phyloP scores from a whole-genome alignment of 1,140 invertebrate genomes.

The Pectinophora gossypiella region DNA sequence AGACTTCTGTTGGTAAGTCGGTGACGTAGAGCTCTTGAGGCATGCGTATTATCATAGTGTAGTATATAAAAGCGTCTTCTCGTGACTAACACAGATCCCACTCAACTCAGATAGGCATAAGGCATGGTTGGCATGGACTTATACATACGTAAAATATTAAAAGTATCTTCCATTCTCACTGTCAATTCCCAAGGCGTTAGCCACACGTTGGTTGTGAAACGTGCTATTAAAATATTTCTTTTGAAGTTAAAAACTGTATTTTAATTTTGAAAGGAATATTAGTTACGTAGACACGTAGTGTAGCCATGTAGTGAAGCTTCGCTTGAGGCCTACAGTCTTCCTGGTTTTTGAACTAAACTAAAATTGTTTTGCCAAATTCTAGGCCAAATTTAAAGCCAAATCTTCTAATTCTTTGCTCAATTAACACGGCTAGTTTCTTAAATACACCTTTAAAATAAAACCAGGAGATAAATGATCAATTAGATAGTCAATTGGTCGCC shows the following conservation, averaged over 20 bases:
- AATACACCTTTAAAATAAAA: neutral
- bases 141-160: constrained; percentile 38
- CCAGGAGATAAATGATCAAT: neutral
- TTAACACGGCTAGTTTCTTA: neutral
- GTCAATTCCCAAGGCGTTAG: constrained; percentile 65
- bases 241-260: constrained; percentile 20
- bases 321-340: constrained; percentile 65
- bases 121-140: constrained; percentile 58
- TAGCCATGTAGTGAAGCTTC: constrained; percentile 66
- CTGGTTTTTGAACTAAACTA: constrained; percentile 26
- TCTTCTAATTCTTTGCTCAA: constrained; percentile 54
- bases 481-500: constrained; percentile 1
- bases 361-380: constrained; percentile 59
- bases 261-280: constrained; percentile 40
- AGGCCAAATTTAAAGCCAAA: constrained; percentile 54
- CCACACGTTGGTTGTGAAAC: constrained; percentile 72
- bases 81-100: constrained; percentile 18
- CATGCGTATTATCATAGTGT: constrained; percentile 20
- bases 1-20: constrained; percentile 22
- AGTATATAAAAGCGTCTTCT: constrained; percentile 7
- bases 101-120: constrained; percentile 5
- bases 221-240: constrained; percentile 59
- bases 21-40: neutral
- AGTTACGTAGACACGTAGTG: constrained; percentile 60
- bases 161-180: constrained; percentile 60